Evolutionary conservation across 2,888 invertebrate genomes (phyloP).

Genomic region (Fragum whitleyi): DNA sequence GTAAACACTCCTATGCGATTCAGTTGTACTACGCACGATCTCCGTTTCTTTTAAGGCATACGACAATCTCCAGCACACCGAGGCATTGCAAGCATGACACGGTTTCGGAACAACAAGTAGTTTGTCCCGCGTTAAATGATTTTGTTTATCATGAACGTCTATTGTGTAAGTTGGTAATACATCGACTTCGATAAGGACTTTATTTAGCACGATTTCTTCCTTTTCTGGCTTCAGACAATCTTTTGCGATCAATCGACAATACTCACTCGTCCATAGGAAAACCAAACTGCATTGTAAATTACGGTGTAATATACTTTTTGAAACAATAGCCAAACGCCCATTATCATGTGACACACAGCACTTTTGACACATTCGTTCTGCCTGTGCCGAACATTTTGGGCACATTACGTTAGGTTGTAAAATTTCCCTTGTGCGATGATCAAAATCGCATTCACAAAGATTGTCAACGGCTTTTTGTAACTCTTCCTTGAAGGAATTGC

Average conservation of each 20-base stretch:
- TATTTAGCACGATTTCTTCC: too few species aligned
- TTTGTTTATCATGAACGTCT: not conserved
- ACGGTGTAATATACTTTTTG: too few species aligned
- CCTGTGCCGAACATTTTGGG: too few species aligned
- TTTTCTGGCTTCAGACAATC: not conserved
- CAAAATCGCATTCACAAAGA: not conserved
- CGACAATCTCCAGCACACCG: conserved; percentile 7
- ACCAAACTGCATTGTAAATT: not conserved
- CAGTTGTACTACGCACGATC: not conserved
- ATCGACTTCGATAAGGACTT: not conserved
- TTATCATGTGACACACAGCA: not conserved
- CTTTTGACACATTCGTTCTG: not conserved
- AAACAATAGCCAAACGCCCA: not conserved
- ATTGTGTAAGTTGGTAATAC: not conserved
- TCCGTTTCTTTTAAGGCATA: not conserved
- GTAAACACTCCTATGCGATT: not conserved
- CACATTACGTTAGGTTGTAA: not conserved
- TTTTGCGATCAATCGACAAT: not conserved
- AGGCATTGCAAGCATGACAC: not conserved
- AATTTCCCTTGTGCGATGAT: not conserved
- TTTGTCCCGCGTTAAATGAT: too few species aligned
- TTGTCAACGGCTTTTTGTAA: not conserved
- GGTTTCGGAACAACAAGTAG: not conserved
- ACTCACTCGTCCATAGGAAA: not conserved
- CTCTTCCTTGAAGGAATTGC: not conserved